Base-by-base conservation (phyloP, 2,888 invertebrate species). In the Flexamia atlantica region DNA sequence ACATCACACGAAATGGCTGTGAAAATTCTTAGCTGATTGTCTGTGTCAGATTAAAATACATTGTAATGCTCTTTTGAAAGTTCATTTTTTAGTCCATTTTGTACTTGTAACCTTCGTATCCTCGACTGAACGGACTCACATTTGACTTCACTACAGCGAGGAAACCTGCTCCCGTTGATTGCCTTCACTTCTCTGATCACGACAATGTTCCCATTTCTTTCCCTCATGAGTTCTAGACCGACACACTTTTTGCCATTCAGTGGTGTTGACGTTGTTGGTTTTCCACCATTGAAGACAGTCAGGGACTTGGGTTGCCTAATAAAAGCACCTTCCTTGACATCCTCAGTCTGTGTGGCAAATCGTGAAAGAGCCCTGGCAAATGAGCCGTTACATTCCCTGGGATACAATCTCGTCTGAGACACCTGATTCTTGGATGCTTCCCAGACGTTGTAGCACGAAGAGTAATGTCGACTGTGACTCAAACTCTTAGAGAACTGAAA, bases 41-140 rank as follows among this genome's bases (percentile, higher is more conserved):
- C 53, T 57, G 28, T 28, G 5, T 50, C 12, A 20, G 30, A 64
- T 74, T 82, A 84, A 57, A 84, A 84, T n/a, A 84, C 64, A 79
- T 84, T 79, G 70, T 82, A 82, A 64, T 82, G 76, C 7, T 84
- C 82, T 36, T 84, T 85, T 1, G 82, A 82, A 30, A 85, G 79
- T 80, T 85, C 84, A 50, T 64, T 83, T 76, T 81, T 79, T 10
- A 84, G 53, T 23, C 85, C 84, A 32, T 85, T 84, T 79, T 90
- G 90, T 1, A 90, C 89, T 86, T 91, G 91, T 81, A 91, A 90
- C 85, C 90, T 89, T 68, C 90, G 89, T 84, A 91, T 91, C 72
- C 91, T 88, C 40, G 91, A 91, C 87, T 91, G 90, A 2, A 91
- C 90, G 30, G 91, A 91, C 85, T 91, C 91, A 87, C 91, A 91